Conservation (phyloP, 2,888 invertebrate genomes). For the Smittia sp. region DNA sequence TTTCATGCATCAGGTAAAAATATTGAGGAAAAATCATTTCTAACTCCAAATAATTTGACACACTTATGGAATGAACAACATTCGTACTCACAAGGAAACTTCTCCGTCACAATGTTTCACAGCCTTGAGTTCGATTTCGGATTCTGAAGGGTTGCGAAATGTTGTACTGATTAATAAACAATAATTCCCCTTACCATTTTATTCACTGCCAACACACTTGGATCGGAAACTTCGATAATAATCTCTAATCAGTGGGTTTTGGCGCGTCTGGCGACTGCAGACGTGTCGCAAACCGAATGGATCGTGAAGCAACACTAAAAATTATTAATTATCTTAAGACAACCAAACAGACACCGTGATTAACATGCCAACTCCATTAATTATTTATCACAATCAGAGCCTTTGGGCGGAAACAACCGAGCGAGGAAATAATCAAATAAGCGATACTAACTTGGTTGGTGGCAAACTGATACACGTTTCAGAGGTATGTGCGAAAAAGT, state of each 20-base stretch:
- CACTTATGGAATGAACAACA: background rate
- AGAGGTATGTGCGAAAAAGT: conserved; percentile 34
- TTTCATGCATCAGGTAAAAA: conserved; percentile 19
- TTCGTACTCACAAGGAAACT: conserved; percentile 10
- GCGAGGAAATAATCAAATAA: conserved; percentile 41
- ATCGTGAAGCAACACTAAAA: background rate
- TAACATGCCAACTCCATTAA: conserved; percentile 25
- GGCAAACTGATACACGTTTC: conserved; percentile 40
- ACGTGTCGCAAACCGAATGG: background rate
- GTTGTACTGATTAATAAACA: too few species aligned
- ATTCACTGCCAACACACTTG: background rate
- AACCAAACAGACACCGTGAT: background rate
- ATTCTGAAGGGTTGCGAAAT: too few species aligned
- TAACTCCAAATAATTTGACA: conserved; percentile 3
- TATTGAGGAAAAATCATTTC: background rate
- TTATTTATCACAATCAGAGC: conserved; percentile 36
- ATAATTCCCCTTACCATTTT: background rate
- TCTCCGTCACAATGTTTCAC: background rate
- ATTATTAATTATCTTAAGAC: background rate
- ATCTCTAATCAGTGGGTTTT: background rate
- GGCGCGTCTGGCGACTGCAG: background rate
- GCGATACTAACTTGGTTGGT: conserved; percentile 37
- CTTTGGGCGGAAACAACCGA: conserved; percentile 36
- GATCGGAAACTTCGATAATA: conserved; percentile 5
- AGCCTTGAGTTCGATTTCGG: too few species aligned